phyloP scores from a whole-genome alignment of 2,113 vertebrate species.

The Calyptommatus sinebrachiatus region DNA sequence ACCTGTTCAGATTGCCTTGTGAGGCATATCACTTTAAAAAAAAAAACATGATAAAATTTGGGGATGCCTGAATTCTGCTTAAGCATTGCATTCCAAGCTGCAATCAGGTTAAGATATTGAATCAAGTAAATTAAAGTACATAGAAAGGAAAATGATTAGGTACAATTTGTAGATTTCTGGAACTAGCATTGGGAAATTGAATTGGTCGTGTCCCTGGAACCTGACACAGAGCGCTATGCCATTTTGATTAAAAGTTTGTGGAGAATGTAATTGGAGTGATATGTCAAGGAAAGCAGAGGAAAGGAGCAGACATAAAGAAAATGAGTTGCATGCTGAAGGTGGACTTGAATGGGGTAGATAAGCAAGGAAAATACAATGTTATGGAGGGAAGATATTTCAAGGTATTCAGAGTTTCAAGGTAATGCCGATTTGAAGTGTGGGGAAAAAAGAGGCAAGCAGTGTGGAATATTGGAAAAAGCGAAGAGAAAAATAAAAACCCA shows the following conservation, averaged over 20 bases:
- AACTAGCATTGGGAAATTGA: neutral
- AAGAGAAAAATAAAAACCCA: neutral
- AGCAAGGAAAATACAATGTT: neutral
- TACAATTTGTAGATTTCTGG: neutral
- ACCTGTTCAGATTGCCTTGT: no score
- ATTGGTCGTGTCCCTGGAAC: neutral
- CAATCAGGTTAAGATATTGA: no score
- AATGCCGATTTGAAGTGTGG: neutral
- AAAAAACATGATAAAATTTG: no score
- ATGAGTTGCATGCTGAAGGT: neutral
- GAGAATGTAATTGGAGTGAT: neutral
- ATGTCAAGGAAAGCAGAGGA: rapidly evolving
- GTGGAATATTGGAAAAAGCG: neutral
- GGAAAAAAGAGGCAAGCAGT: rapidly evolving
- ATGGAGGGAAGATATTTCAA: rapidly evolving
- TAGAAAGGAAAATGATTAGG: no score
- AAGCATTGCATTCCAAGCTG: no score
- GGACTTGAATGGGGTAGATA: rapidly evolving
- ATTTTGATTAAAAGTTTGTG: neutral
- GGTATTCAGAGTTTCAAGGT: neutral
- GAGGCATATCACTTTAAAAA: no score
- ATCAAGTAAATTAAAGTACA: no score
- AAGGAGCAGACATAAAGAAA: neutral
- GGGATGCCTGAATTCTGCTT: no score
- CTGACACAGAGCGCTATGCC: neutral